A percentile compares a stretch with the other conserved stretches of the same genome.
Evolutionary conservation across 2,113 vertebrate species (phyloP).

Genomic region (Onychostoma macrolepis): DNA sequence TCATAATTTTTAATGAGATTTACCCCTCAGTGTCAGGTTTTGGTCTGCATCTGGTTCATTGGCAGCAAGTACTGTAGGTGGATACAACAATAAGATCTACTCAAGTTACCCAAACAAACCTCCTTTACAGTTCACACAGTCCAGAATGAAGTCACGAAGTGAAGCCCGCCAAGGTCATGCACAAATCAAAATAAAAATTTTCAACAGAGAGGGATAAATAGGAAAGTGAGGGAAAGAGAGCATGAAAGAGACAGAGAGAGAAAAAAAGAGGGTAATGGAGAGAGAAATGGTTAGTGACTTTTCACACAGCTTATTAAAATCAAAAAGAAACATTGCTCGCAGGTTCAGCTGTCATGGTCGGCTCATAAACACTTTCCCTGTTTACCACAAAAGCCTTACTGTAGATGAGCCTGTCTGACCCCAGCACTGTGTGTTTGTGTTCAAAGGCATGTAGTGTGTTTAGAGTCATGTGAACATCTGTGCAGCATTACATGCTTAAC

Average conservation of each 20-base stretch:
- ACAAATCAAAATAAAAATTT: background rate
- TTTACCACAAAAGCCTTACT: slow-evolving; percentile 41
- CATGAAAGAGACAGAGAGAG: background rate
- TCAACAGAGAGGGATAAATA: background rate
- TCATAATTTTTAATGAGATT: background rate
- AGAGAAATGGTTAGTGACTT: background rate
- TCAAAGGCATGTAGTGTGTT: slow-evolving; percentile 22
- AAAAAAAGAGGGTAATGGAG: background rate
- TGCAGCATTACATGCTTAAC: slow-evolving; percentile 43
- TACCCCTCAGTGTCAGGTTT: slow-evolving; percentile 20
- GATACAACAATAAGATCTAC: slow-evolving; percentile 9
- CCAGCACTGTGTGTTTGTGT: slow-evolving; percentile 11
- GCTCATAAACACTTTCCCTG: slow-evolving; percentile 44
- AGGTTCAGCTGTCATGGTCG: slow-evolving; percentile 31
- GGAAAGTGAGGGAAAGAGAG: background rate
- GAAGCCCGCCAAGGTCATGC: slow-evolving; percentile 40
- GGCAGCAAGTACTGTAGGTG: slow-evolving; percentile 4
- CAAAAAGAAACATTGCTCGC: slow-evolving; percentile 5
- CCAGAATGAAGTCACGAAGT: background rate
- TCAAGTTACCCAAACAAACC: slow-evolving; percentile 13
- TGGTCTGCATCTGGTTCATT: slow-evolving; percentile 21
- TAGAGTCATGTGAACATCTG: slow-evolving; percentile 30
- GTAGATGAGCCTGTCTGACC: slow-evolving; percentile 4
- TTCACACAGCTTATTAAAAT: slow-evolving; percentile 16
- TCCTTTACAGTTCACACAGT: slow-evolving; percentile 10